Conservation (phyloP, 2,797 vertebrate species). For the Menidia menidia region DNA sequence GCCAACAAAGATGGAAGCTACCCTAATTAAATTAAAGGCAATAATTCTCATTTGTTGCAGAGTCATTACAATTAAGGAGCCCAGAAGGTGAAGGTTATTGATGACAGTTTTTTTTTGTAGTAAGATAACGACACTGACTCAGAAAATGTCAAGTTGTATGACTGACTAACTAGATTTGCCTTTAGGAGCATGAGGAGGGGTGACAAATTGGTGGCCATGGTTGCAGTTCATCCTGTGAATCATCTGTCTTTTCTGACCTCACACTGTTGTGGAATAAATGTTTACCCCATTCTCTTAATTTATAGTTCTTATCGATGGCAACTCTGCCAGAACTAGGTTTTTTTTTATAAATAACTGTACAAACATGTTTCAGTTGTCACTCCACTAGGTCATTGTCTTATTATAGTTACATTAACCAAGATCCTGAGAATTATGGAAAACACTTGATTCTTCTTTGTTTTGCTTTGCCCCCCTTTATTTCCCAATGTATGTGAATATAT, state of each 20-base stretch:
- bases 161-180: slow-evolving; percentile 34
- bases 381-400: too few relatives aligned
- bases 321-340: too few relatives aligned
- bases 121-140: slow-evolving; percentile 19
- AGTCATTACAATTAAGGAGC: slow-evolving; percentile 68
- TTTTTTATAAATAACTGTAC: too few relatives aligned
- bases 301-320: too few relatives aligned
- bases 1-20: slow-evolving; percentile 77
- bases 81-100: slow-evolving; percentile 60
- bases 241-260: slow-evolving; percentile 63
- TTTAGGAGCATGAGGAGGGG: slow-evolving; percentile 24
- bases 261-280: slow-evolving; percentile 29
- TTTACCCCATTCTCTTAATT: slow-evolving; percentile 17
- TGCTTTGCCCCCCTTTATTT: too few relatives aligned
- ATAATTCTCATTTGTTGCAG: slow-evolving; percentile 72
- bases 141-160: slow-evolving; percentile 38
- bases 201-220: slow-evolving; percentile 32
- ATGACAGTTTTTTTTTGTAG: slow-evolving; percentile 46
- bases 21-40: slow-evolving; percentile 76
- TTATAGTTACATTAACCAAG: too few relatives aligned
- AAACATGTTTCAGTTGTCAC: too few relatives aligned
- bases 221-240: slow-evolving; percentile 58
- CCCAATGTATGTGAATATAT: too few relatives aligned
- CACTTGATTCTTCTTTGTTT: too few relatives aligned
- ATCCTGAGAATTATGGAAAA: too few relatives aligned